Percentiles rank a stretch among this genome's conserved stretches.
Conservation (phyloP, 2,797 vertebrate genomes). For the Brachymystax lenok region DNA sequence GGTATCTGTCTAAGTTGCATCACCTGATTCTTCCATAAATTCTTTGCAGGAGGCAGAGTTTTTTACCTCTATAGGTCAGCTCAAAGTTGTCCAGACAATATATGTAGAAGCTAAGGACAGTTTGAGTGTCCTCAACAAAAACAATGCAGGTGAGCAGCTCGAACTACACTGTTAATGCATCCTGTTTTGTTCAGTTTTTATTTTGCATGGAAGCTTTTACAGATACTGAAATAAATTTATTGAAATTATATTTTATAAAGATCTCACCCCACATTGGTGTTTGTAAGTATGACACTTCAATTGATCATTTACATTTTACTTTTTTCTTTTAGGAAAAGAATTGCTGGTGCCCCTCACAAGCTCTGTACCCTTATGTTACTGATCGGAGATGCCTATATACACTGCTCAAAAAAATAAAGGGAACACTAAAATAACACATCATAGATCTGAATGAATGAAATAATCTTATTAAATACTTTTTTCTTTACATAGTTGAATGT, state of each 20-base stretch:
- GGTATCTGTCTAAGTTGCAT: not conserved
- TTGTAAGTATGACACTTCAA: not conserved
- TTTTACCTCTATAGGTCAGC: slow-evolving; percentile 89
- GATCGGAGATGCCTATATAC: not conserved
- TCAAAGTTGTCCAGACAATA: slow-evolving; percentile 93
- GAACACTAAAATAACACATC: too few relatives aligned
- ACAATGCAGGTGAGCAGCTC: slow-evolving; percentile 80
- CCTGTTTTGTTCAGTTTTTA: not conserved
- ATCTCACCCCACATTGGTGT: not conserved
- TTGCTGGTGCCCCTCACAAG: slow-evolving; percentile 92
- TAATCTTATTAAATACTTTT: too few relatives aligned
- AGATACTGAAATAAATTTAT: not conserved
- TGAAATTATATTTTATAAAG: not conserved
- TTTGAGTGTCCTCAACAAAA: slow-evolving; percentile 84
- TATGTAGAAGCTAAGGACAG: slow-evolving; percentile 94
- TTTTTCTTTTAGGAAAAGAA: slow-evolving; percentile 83
- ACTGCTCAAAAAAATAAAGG: too few relatives aligned
- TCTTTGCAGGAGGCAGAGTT: slow-evolving; percentile 89
- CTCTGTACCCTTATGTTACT: slow-evolving; percentile 87
- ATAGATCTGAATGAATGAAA: too few relatives aligned
- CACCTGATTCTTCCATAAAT: slow-evolving; percentile 15
- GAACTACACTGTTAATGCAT: not conserved
- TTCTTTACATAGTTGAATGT: too few relatives aligned
- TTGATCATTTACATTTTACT: not conserved
- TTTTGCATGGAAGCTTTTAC: not conserved